These are phyloP conservation scores for Chrysomela aeneicollis DNA, from an alignment of 2,888 invertebrate species.

Conservation along the genomic window DNA sequence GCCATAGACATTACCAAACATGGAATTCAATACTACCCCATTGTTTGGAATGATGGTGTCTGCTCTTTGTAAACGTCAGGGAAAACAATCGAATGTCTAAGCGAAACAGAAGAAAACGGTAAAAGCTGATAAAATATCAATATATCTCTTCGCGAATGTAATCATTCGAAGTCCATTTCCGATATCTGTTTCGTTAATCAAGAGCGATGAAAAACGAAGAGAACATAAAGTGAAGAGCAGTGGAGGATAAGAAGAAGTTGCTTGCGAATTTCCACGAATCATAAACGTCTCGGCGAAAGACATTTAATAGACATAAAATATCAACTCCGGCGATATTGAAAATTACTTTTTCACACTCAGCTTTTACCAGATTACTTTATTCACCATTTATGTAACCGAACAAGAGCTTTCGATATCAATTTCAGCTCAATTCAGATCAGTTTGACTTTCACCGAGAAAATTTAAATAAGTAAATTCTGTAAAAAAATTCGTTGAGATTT, in stretches of 20 bases:
- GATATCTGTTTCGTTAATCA: conserved; percentile 26
- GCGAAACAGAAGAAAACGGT: background rate
- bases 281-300: conserved; percentile 43
- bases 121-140: background rate
- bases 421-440: conserved; percentile 28
- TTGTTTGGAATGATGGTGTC: no score
- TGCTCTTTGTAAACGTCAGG: no score
- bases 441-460: conserved; percentile 8
- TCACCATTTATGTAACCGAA: conserved; percentile 39
- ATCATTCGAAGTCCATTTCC: background rate
- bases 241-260: conserved; percentile 43
- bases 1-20: no score
- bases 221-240: conserved; percentile 30
- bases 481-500: no score
- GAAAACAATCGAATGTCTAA: background rate
- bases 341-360: conserved; percentile 43
- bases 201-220: conserved; percentile 18
- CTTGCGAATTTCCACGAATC: conserved; percentile 46
- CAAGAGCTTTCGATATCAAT: conserved; percentile 33
- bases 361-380: conserved; percentile 42
- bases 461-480: no score
- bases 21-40: no score
- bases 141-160: conserved; percentile 3
- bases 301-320: conserved; percentile 40
- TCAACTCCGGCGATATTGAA: conserved; percentile 46